Evolutionary conservation across 1,140 invertebrate species (phyloP), one percentile per base, ranked within the genome.

Genomic region (Linepithema humile): DNA sequence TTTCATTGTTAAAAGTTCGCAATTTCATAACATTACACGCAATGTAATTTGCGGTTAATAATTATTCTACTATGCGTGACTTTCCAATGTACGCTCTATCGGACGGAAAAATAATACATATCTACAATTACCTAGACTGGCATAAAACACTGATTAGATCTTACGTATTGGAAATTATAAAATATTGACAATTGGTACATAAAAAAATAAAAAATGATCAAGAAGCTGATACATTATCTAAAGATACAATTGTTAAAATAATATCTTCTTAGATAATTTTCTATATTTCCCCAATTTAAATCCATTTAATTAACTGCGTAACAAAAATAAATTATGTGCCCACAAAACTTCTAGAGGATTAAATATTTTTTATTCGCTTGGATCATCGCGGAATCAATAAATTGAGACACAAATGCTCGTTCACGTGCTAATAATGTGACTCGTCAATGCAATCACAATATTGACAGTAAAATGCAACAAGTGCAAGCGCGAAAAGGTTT

Each of bases 321-420:
- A n/a, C n/a, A n/a, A n/a, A n/a, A n/a, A n/a, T n/a, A n/a, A n/a
- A n/a, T n/a, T n/a, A n/a, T n/a, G n/a, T n/a, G n/a, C n/a, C n/a
- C n/a, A n/a, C n/a, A 20, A 53, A 53, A 53, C n/a, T n/a, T 55
- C 53, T 55, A n/a, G 15, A 38, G 17, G 50, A 12, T n/a, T n/a
- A n/a, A n/a, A n/a, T n/a, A n/a, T n/a, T 9, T 38, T 17, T 69
- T 12, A 6, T n/a, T 65, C 29, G 12, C 40, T 77, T 64, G 10
- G 26, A 72, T 82, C 77, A 82, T 72, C 26, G 38, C 6, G 40
- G 12, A 73, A 74, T 82, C 69, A 60, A 82, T 82, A 82, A 82
- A 82, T 60, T 74, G 53, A 60, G 17, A 17, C 26, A 72, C 65
- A 59, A 43, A 82, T 7, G n/a, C 32, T 73, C 55, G 23, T 59